Evolutionary conservation across 30 jellyfish, hydroid and myxozoan species (phyloP), one percentile per base, ranked within the genome.

Genomic region (Cassiopea andromeda): DNA sequence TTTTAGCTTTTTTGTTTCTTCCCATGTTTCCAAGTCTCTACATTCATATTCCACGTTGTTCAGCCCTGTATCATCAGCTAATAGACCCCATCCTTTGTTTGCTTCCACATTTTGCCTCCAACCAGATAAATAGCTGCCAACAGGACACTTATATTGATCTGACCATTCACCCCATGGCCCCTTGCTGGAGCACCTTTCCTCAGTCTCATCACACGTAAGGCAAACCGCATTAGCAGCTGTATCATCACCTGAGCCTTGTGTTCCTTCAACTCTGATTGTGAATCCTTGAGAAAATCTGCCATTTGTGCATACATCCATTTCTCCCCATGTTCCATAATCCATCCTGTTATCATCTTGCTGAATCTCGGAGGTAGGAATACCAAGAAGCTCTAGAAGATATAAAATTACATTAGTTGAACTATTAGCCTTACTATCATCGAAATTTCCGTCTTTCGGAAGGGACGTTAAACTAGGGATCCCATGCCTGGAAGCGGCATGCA

Each of bases 101-200:
- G 91, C 74, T 47, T 85, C 93, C 43, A 85, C 93, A 38, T 73
- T 75, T 69, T 85, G 93, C 44, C 88, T 75, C 87, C 87, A 85
- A 1, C 93, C 93, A 64, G 70, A 6, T 38, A 85, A 45, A 44
- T 44, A 85, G 19, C 81, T 27, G 10, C 93, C 93, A 5, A 18
- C 5, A 1, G 81, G 87, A 27, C 93, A 85, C 48, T 73, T 44
- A 49, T 1, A 60, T n/a, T 43, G 58, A 0, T n/a, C 48, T 46
- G 74, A 49, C 93, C 93, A 85, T 12, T 12, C 43, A n/a, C 93
- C 93, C 88, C 87, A 85, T 7, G 48, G 1, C 5, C 88, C 88
- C 16, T 43, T 64, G 47, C 60, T 73, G 27, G 93, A 85, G 48
- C 93, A 85, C 46, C 16, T 15, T 15, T 76, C 48, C 14, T 73